Evolutionary conservation across 2,797 vertebrate species (phyloP), one percentile per base, ranked within the genome.

Genomic region (Adelosebastes latens): DNA sequence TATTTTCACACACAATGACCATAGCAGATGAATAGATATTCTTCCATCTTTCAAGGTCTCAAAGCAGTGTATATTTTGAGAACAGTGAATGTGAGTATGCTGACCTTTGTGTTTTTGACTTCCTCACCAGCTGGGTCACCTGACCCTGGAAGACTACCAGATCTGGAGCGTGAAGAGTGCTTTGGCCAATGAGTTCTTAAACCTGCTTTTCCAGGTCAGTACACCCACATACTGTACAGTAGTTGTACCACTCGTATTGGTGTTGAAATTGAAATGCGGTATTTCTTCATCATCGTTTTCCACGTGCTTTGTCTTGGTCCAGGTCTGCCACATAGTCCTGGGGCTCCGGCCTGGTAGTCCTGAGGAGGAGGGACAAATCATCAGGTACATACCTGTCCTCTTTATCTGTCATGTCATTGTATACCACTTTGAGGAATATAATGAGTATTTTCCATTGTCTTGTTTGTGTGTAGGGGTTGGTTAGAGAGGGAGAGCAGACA

Each of bases 141-240:
- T 99, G 91, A 98, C 97, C 66, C 96, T 99, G 76, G 99, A 99
- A 91, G 99, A 99, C 89, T 99, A 99, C 93, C 99, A 99, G 95
- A 99, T 99, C 85, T 99, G 99, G 99, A 99, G 98, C 77, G 98
- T 99, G 90, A 98, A 98, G 95, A 99, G 98, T 83, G 96, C 98
- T 60, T 96, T 99, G 83, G 99, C 99, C 94, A 98, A 98, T 82
- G 99, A 99, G 89, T 99, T 99, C 93, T 93, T 99, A 88, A 99
- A 99, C 92, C 96, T 99, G 36, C 97, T 99, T 42, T 99, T 99
- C 91, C 98, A 99, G 97, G 99, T 99, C 86, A 49, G 85, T n/a
- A 3, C 55, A 36, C 5, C 8, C 18, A 13, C 64, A 68, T 34
- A 0, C 27, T 60, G 13, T 10, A 1, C 31, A 69, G 18, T 8